Evolutionary conservation across 2,888 invertebrate genomes (phyloP), one percentile per base, ranked within the genome.

Genomic region (Halictus quadricinctus): DNA sequence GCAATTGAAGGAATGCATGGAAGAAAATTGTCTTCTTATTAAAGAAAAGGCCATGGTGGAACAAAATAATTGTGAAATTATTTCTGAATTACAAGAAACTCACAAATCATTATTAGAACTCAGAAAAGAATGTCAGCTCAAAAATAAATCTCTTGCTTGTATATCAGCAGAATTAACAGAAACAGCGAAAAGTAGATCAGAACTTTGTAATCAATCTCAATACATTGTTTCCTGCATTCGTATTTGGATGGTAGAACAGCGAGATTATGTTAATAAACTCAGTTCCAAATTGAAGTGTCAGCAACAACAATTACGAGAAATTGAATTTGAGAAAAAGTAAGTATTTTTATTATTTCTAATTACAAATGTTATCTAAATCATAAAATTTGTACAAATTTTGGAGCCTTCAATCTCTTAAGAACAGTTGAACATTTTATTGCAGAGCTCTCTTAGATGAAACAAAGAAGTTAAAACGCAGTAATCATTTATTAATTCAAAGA

Each of bases 121-220:
- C n/a, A 88, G 90, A 74, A 88, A 89, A 5, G 92, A 94, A 76
- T 93, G 92, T 77, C 92, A 92, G 58, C 76, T 89, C 1, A 94
- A 94, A 72, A 90, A 85, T 6, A 88, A 91, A 80, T 92, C 92
- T 41, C 72, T 94, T 25, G 91, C 91, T n/a, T 89, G 85, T 48
- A 88, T 94, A 50, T 91, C 93, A 25, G 91, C 89, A 2, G 94
- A 94, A 83, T 91, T 93, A 58, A 91, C 87, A 43, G 88, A 92
- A 81, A 90, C 91, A 70, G 91, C 92, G n/a, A 84, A 91, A 6
- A 92, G 91, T 76, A 90, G 92, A 84, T 91, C 92, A 0, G 92
- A 94, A 85, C 88, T 93, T 7, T 93, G 91, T 54, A 92, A 92
- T 72, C 93, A 94, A 84, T 92, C 93, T 1, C 91, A 92, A 76